These are phyloP conservation scores for Gopherus evgoodei DNA, from an alignment of 2,113 vertebrate species.

Conservation along the genomic window DNA sequence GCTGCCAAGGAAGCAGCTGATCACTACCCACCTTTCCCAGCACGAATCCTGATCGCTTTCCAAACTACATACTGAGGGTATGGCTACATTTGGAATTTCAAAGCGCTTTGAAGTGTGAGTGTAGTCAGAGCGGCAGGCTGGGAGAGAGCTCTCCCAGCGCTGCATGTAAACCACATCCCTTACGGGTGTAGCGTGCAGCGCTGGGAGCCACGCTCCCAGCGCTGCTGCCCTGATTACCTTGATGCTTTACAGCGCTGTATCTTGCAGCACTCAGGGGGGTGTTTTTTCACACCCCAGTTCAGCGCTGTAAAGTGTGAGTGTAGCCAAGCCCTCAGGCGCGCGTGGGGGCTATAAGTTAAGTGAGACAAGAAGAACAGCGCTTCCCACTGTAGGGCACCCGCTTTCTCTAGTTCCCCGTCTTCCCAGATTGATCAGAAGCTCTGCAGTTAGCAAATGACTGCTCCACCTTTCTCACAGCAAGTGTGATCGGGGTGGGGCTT, in stretches of 20 bases:
- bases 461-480: neutral
- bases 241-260: too few relatives aligned
- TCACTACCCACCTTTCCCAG: neutral
- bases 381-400: neutral
- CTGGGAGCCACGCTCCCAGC: too few relatives aligned
- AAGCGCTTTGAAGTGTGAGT: too few relatives aligned
- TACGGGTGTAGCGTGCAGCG: too few relatives aligned
- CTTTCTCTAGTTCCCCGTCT: neutral
- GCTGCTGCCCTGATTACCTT: too few relatives aligned
- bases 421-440: neutral
- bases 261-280: too few relatives aligned
- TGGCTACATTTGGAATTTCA: too few relatives aligned
- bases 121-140: too few relatives aligned
- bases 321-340: neutral
- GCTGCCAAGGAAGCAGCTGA: neutral
- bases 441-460: neutral
- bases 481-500: neutral
- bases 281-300: too few relatives aligned
- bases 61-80: neutral
- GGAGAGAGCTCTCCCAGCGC: too few relatives aligned
- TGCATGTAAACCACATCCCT: too few relatives aligned
- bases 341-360: neutral
- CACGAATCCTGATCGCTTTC: neutral
- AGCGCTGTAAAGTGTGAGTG: too few relatives aligned
- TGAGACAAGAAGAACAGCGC: neutral